Evolutionary conservation across 1,140 invertebrate species (phyloP).

Genomic region (Prorops nasuta): DNA sequence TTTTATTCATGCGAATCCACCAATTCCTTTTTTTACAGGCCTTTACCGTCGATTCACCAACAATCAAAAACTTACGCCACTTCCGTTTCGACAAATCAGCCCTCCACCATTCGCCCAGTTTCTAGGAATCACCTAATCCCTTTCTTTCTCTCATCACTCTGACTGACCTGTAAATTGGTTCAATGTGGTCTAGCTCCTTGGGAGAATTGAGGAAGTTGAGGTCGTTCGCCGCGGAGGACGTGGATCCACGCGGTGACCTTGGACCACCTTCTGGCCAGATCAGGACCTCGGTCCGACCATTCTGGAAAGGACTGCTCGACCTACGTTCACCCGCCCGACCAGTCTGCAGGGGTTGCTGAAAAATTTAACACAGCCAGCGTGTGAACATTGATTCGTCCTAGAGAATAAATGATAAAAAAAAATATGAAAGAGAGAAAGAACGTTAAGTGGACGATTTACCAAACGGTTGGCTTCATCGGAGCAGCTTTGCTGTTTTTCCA

Average conservation of each 20-base stretch:
- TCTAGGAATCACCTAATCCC: too few relatives aligned
- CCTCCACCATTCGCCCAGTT: too few relatives aligned
- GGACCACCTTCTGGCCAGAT: slow-evolving; percentile 60
- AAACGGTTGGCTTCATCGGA: slow-evolving; percentile 46
- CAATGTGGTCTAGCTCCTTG: slow-evolving; percentile 45
- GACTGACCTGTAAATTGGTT: slow-evolving; percentile 50
- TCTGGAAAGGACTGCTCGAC: slow-evolving; percentile 64
- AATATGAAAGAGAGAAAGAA: not conserved
- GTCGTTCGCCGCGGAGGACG: slow-evolving; percentile 51
- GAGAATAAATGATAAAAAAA: not conserved
- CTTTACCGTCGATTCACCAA: too few relatives aligned
- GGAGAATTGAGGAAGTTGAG: slow-evolving; percentile 39
- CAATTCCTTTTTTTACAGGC: too few relatives aligned
- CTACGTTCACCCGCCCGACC: slow-evolving; percentile 51
- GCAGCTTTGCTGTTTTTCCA: slow-evolving; percentile 46
- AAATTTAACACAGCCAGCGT: too few relatives aligned
- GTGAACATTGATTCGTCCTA: not conserved
- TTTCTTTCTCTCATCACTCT: too few relatives aligned
- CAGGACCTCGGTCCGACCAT: slow-evolving; percentile 73
- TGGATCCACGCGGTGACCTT: slow-evolving; percentile 54
- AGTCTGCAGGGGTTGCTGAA: slow-evolving; percentile 32
- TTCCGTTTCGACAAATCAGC: too few relatives aligned
- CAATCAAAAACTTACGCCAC: too few relatives aligned
- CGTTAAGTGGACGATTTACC: slow-evolving; percentile 28
- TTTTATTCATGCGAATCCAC: too few relatives aligned